Evolutionary conservation across 2,888 invertebrate species (phyloP).

Genomic region (Chorisops tibialis): DNA sequence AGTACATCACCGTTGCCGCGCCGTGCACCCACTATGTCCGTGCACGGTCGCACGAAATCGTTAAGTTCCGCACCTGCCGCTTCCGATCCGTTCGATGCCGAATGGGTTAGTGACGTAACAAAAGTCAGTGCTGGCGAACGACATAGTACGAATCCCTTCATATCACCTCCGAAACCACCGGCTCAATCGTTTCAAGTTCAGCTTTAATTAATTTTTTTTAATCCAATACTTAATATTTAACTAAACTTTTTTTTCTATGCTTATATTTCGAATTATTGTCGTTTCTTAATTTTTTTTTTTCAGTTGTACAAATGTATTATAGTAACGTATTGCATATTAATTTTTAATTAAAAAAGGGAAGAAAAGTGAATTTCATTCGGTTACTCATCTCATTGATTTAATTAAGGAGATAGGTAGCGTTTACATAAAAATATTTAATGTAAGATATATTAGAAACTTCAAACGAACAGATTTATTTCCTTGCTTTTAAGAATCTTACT

Average conservation of each 20-base stretch:
- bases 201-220: conserved; percentile 41
- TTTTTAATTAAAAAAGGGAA: neutral
- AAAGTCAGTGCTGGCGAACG: conserved; percentile 50
- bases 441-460: no score
- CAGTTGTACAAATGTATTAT: conserved; percentile 24
- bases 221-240: neutral
- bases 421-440: no score
- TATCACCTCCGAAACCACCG: conserved; percentile 52
- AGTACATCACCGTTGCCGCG: conserved; percentile 57
- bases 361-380: neutral
- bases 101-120: conserved; percentile 71
- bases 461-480: no score
- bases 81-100: conserved; percentile 77
- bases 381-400: no score
- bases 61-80: conserved; percentile 55
- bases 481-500: no score
- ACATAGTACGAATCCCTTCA: conserved; percentile 53
- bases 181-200: conserved; percentile 53
- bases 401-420: no score
- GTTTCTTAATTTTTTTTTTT: neutral
- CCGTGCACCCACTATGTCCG: conserved; percentile 57
- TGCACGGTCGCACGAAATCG: conserved; percentile 59
- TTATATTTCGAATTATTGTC: neutral
- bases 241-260: neutral
- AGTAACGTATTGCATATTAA: neutral